Evolutionary conservation across 1,140 invertebrate genomes (phyloP).

Genomic region (Megathymus violae): DNA sequence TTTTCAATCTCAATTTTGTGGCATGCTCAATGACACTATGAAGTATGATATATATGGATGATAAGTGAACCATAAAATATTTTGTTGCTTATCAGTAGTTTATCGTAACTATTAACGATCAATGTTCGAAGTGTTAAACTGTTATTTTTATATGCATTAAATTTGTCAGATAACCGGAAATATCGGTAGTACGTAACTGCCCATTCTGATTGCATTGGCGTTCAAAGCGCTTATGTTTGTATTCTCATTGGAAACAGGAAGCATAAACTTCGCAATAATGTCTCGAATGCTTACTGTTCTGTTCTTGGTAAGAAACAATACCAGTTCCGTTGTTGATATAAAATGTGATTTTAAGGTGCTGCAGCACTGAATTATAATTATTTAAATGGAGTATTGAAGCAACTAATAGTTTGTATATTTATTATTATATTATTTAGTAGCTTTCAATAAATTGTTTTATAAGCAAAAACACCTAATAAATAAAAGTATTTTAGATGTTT

Average conservation of each 20-base stretch:
- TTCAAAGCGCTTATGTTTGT: constrained; percentile 71
- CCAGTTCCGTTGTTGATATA: constrained; percentile 78
- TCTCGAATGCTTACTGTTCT: constrained; percentile 68
- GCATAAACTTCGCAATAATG: constrained; percentile 67
- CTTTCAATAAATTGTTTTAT: too few species aligned
- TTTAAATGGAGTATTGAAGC: constrained; percentile 22
- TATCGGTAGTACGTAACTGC: constrained; percentile 27
- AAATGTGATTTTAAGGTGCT: constrained; percentile 75
- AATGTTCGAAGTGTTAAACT: neutral
- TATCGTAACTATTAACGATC: neutral
- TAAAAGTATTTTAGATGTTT: too few species aligned
- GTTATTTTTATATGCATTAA: constrained; percentile 1
- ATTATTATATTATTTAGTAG: too few species aligned
- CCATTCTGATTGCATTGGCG: constrained; percentile 34
- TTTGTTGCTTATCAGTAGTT: neutral
- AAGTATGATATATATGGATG: too few species aligned
- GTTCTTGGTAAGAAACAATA: constrained; percentile 81
- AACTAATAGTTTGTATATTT: neutral
- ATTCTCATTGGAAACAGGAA: constrained; percentile 79
- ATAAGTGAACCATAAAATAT: too few species aligned
- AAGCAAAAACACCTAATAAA: too few species aligned
- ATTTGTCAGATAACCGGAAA: constrained; percentile 23
- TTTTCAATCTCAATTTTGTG: neutral
- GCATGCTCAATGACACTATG: too few species aligned
- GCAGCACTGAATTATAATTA: constrained; percentile 54